A percentile compares a stretch with the other conserved stretches of the same genome.
phyloP scores from a whole-genome alignment of 2,888 invertebrate genomes.

The Hecatera dysodea region DNA sequence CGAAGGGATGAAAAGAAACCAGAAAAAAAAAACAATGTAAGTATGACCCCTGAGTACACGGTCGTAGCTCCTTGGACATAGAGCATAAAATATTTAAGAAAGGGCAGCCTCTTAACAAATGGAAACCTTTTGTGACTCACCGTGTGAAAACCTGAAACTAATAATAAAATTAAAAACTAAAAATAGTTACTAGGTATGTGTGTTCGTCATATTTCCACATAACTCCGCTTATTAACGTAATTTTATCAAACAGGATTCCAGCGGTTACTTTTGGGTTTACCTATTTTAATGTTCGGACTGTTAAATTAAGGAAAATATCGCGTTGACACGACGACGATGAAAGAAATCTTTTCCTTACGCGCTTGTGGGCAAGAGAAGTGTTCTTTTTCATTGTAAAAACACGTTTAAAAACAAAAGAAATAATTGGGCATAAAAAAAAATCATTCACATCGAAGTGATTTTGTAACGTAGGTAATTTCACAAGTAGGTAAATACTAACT shows the following conservation, averaged over 20 bases:
- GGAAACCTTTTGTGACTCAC: not conserved
- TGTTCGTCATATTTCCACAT: constrained; percentile 2
- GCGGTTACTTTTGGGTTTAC: constrained; percentile 19
- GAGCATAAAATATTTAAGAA: constrained; percentile 40
- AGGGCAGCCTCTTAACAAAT: constrained; percentile 7
- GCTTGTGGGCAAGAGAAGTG: not conserved
- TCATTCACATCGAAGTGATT: no score
- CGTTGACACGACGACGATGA: constrained; percentile 3
- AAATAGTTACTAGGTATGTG: not conserved
- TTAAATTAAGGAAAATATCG: constrained; percentile 34
- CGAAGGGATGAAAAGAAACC: constrained; percentile 73
- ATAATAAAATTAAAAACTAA: constrained; percentile 7
- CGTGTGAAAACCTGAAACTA: constrained; percentile 16
- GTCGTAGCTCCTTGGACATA: constrained; percentile 74
- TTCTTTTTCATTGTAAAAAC: no score
- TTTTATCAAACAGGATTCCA: not conserved
- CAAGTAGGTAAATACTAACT: no score
- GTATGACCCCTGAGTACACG: constrained; percentile 73
- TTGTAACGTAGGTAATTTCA: no score
- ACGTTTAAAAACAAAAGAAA: no score
- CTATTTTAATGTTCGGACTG: not conserved
- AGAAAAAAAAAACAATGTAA: constrained; percentile 78
- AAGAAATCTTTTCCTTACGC: constrained; percentile 20
- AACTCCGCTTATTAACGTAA: not conserved
- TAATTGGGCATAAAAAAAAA: no score